phyloP scores from a whole-genome alignment of 2,888 invertebrate species.

The Thereva unica region DNA sequence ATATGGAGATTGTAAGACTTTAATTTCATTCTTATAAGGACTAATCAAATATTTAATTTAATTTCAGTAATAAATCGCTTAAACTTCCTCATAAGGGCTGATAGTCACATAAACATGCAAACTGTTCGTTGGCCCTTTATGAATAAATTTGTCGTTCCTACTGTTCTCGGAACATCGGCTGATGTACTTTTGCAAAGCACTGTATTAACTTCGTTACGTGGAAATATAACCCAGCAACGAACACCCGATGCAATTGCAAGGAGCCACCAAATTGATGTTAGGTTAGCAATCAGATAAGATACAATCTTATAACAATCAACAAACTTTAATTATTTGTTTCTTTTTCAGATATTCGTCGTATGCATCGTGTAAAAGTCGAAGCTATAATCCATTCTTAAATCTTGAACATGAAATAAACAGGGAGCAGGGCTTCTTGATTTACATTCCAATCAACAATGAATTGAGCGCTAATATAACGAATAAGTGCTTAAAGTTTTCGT shows the following conservation, averaged over 20 bases:
- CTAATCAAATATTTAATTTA: conserved; percentile 28
- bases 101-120: conserved; percentile 66
- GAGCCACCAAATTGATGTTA: conserved; percentile 67
- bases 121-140: conserved; percentile 63
- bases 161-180: conserved; percentile 63
- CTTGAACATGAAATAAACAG: conserved; percentile 69
- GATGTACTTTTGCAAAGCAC: conserved; percentile 59
- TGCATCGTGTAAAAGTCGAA: conserved; percentile 58
- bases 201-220: conserved; percentile 67
- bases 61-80: conserved; percentile 63
- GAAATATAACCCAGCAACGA: conserved; percentile 68
- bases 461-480: conserved; percentile 51
- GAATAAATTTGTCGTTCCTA: conserved; percentile 62
- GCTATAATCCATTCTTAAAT: conserved; percentile 68
- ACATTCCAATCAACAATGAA: conserved; percentile 65
- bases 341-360: conserved; percentile 61
- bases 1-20: conserved; percentile 64
- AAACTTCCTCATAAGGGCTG: conserved; percentile 63
- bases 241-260: conserved; percentile 62
- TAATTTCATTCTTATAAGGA: background rate
- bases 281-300: conserved; percentile 51
- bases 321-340: background rate
- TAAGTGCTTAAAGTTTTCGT: conserved; percentile 52
- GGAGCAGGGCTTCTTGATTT: conserved; percentile 70
- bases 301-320: background rate